These are phyloP conservation scores for Boulengeromyrus knoepffleri DNA, from an alignment of 2,113 vertebrate genomes.

Conservation along the genomic window DNA sequence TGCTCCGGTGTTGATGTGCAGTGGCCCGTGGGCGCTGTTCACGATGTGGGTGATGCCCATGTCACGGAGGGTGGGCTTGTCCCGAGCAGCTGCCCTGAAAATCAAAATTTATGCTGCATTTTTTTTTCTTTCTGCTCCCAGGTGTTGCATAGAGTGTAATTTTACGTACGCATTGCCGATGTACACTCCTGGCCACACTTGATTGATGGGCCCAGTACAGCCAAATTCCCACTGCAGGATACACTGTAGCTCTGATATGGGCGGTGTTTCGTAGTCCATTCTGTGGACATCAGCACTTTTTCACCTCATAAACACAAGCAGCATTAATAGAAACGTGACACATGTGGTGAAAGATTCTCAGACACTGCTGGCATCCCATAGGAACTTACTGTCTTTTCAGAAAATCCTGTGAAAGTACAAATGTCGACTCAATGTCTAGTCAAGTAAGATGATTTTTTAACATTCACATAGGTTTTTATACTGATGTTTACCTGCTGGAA, in stretches of 20 bases:
- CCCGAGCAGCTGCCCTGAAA: constrained; percentile 67
- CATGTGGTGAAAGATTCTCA: not conserved
- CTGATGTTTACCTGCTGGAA: not conserved
- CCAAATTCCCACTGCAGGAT: constrained; percentile 47
- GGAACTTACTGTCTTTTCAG: not conserved
- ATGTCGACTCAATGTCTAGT: not conserved
- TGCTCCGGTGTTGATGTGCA: constrained; percentile 70
- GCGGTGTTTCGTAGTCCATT: constrained; percentile 54
- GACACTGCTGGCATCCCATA: not conserved
- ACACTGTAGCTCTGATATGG: constrained; percentile 52
- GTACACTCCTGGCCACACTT: constrained; percentile 62
- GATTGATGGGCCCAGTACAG: constrained; percentile 59
- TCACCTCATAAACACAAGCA: not conserved
- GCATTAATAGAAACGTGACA: not conserved
- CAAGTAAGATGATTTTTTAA: not conserved
- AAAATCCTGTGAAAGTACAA: not conserved
- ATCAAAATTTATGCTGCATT: not conserved
- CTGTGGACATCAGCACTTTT: constrained; percentile 19
- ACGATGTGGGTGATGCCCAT: constrained; percentile 83
- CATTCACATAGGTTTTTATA: not conserved
- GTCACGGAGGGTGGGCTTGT: constrained; percentile 65
- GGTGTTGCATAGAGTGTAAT: too few relatives aligned
- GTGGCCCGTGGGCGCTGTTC: constrained; percentile 68
- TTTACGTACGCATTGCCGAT: constrained; percentile 59
- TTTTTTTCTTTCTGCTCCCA: not conserved